Evolutionary conservation across 2,113 vertebrate species (phyloP), one percentile per base, ranked within the genome.

Genomic region (Saguinus imperator): DNA sequence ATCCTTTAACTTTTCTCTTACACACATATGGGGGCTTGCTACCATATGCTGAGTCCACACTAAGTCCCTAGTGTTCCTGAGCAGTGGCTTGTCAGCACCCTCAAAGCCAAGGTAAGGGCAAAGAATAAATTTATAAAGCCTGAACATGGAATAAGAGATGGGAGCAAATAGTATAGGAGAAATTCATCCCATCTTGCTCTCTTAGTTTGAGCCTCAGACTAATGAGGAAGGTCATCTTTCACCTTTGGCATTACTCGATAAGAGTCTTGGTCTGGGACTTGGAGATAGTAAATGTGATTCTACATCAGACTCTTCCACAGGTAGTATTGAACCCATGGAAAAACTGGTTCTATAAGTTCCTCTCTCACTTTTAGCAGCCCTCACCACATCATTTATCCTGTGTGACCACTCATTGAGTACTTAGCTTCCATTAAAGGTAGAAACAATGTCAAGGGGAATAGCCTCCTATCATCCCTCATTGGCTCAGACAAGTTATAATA

Each of bases 81-180:
- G 57, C 75, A 20, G 48, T 43, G n/a, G 14, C 0, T 87, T 85
- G 4, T 94, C 52, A 48, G 55, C 61, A 61, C 83, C 2, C 25
- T 91, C n/a, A 94, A 48, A 95, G 40, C 48, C 70, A 57, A 52
- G 85, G 76, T 66, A 25, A 94, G n/a, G 80, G 76, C 50, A 94
- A 57, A 96, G 23, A 97, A 86, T 80, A 85, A 94, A 93, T 82
- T 37, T 43, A 58, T 58, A 64, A 95, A 92, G 9, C 43, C 40
- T 94, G 82, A 86, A 73, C 13, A 21, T 76, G n/a, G 55, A 87
- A 16, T 90, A 79, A 94, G 37, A 94, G 37, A 58, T 73, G 35
- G 16, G 58, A 86, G 11, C 13, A 80, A 76, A 95, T 20, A 77
- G n/a, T 64, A 37, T 35, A 55, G 10, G 13, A 57, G 35, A 70